Percentiles rank a stretch among this genome's conserved stretches.
phyloP scores from a whole-genome alignment of 2,797 vertebrate species.

The Arremon brunneinucha region DNA sequence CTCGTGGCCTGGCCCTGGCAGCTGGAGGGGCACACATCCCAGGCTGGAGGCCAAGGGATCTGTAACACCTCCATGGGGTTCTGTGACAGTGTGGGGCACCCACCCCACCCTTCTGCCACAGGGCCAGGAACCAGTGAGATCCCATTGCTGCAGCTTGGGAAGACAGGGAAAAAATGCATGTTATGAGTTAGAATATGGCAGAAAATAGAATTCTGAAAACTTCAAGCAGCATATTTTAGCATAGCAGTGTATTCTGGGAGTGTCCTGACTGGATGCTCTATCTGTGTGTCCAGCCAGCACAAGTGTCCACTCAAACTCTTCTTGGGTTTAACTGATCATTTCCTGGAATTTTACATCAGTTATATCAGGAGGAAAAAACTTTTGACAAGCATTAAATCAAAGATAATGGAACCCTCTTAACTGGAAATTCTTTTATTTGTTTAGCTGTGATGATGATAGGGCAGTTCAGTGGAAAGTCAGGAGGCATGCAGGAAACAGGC shows the following conservation, averaged over 20 bases:
- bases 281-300: neutral
- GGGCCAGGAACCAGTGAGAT: neutral
- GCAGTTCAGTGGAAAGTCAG: neutral
- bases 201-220: neutral
- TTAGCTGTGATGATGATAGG: neutral
- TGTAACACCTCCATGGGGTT: rapidly evolving
- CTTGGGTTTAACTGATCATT: neutral
- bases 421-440: slow-evolving; percentile 3
- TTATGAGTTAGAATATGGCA: neutral
- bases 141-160: neutral
- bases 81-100: neutral
- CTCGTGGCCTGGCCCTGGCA: neutral
- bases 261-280: rapidly evolving
- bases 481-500: neutral
- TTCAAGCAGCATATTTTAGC: neutral
- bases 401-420: neutral
- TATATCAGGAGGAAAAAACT: neutral
- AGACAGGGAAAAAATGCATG: neutral
- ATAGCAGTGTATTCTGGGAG: neutral
- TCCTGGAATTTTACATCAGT: slow-evolving; percentile 25
- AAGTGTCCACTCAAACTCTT: neutral
- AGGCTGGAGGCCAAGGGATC: neutral
- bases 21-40: neutral
- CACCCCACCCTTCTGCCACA: neutral
- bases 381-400: neutral